These are phyloP conservation scores for Ptychodera flava DNA, from an alignment of 35 echinoderm and acorn worm genomes.

Conservation along the genomic window DNA sequence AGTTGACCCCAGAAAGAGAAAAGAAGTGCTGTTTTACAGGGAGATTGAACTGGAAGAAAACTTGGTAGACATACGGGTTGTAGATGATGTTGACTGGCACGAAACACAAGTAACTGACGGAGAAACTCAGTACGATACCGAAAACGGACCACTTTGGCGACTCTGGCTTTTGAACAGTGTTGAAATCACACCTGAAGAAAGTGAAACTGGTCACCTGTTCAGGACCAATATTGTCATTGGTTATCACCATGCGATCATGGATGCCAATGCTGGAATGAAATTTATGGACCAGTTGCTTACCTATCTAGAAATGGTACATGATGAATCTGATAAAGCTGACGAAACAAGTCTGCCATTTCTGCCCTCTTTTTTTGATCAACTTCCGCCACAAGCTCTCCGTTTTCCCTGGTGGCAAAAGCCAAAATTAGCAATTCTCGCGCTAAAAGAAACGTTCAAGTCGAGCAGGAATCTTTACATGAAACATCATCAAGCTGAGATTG, in stretches of 20 bases:
- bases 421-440: neutral
- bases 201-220: neutral
- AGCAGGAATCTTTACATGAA: neutral
- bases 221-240: neutral
- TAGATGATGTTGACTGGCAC: neutral
- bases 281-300: neutral
- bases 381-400: neutral
- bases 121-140: neutral
- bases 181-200: neutral
- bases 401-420: neutral
- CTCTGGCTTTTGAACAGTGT: neutral
- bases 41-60: neutral
- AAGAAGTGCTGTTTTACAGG: neutral
- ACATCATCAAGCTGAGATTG: neutral
- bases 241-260: neutral
- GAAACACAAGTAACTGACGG: neutral
- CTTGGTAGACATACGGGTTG: neutral
- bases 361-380: neutral
- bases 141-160: neutral
- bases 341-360: neutral
- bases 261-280: neutral
- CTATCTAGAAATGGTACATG: neutral
- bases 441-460: neutral
- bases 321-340: neutral
- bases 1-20: neutral